phyloP scores from a whole-genome alignment of 2,797 vertebrate genomes.

The Perodicticus potto region DNA sequence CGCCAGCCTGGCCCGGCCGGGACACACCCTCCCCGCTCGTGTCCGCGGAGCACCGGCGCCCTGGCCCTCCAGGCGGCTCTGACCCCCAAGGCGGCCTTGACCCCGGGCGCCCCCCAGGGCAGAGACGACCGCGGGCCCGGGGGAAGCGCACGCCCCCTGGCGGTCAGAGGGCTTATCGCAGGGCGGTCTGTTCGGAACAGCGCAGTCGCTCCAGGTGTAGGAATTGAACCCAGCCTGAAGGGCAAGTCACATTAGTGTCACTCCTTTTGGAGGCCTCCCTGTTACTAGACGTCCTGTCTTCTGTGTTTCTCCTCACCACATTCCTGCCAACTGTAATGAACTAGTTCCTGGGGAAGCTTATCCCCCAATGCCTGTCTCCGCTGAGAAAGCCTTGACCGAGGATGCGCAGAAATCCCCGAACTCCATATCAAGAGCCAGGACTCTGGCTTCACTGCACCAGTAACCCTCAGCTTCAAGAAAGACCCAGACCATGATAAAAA shows the following conservation, averaged over 20 bases:
- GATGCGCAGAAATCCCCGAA: background rate
- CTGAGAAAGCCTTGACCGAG: background rate
- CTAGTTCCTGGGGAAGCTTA: background rate
- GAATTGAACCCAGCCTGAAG: background rate
- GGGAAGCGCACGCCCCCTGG: background rate
- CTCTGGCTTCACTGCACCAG: background rate
- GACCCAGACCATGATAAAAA: background rate
- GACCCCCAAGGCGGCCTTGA: background rate
- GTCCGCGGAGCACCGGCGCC: background rate
- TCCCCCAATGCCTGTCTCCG: background rate
- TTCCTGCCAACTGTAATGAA: background rate
- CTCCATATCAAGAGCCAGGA: too few species aligned
- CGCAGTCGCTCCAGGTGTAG: rapidly evolving
- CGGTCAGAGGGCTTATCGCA: background rate
- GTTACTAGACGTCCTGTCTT: background rate
- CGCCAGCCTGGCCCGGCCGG: background rate
- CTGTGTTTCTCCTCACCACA: background rate
- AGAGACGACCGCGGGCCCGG: background rate
- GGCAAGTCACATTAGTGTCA: background rate
- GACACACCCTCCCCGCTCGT: background rate
- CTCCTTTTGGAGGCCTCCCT: background rate
- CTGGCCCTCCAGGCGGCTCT: too few species aligned
- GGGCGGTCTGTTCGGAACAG: background rate
- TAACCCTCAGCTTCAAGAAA: background rate
- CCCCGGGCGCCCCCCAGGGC: too few species aligned